phyloP scores from a whole-genome alignment of 2,888 invertebrate genomes.

The Plemyria rubiginata region DNA sequence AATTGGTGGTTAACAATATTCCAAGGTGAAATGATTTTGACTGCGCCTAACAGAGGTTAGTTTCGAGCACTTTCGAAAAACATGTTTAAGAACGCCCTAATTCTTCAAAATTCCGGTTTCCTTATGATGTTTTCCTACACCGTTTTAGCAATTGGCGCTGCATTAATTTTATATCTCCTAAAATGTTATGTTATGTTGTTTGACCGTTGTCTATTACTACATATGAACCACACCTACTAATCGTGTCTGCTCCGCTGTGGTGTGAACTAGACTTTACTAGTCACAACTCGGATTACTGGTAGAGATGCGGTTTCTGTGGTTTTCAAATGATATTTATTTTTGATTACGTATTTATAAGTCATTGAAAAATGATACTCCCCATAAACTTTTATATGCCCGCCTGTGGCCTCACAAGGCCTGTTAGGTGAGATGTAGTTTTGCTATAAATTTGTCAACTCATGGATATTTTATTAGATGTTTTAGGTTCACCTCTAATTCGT shows the following conservation, averaged over 20 bases:
- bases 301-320: conserved; percentile 50
- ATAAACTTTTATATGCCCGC: conserved; percentile 33
- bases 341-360: conserved; percentile 61
- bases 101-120: no score
- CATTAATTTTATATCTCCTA: not conserved
- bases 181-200: no score
- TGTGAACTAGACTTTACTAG: conserved; percentile 15
- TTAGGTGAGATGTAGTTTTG: conserved; percentile 29
- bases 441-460: conserved; percentile 31
- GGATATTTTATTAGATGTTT: conserved; percentile 37
- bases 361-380: conserved; percentile 55
- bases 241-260: conserved; percentile 1
- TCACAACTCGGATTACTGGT: conserved; percentile 51
- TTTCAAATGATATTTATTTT: conserved; percentile 53
- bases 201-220: not conserved
- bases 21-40: no score
- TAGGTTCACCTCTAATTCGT: conserved; percentile 33
- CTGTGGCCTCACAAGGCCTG: conserved; percentile 14
- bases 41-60: no score
- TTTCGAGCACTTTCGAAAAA: no score
- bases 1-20: no score
- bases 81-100: no score
- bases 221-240: not conserved
- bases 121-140: no score
- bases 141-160: not conserved